These are phyloP conservation scores for Lasioglossum zephyrum DNA, from an alignment of 2,888 invertebrate genomes.

Conservation along the genomic window DNA sequence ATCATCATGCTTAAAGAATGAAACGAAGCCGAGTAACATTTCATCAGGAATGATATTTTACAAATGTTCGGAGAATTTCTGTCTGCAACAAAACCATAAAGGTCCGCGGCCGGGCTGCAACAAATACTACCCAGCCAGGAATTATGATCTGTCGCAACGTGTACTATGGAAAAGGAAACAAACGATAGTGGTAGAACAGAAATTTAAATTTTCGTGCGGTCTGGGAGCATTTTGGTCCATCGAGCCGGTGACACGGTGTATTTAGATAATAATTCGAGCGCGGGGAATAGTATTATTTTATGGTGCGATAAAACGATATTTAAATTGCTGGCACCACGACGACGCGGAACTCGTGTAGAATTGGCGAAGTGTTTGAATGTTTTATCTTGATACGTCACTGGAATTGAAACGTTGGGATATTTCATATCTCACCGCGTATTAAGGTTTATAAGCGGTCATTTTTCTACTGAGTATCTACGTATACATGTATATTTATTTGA, in stretches of 20 bases:
- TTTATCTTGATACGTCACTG: slow-evolving; percentile 31
- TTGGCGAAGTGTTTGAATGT: slow-evolving; percentile 33
- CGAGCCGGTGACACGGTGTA: slow-evolving; percentile 1
- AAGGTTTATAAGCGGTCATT: neutral
- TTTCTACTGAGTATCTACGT: neutral
- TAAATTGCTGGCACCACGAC: neutral
- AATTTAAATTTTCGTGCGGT: neutral
- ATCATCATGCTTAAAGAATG: neutral
- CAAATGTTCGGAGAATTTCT: neutral
- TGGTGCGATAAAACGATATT: slow-evolving; percentile 16
- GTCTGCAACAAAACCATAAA: neutral
- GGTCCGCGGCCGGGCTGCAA: neutral
- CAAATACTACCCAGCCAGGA: neutral
- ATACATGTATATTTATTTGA: neutral
- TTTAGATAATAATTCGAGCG: slow-evolving; percentile 29
- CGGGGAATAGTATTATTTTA: slow-evolving; percentile 22
- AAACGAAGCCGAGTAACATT: neutral
- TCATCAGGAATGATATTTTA: neutral
- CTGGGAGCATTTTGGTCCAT: neutral
- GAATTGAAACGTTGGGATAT: slow-evolving; percentile 27
- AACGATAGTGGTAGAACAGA: neutral
- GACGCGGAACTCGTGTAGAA: neutral
- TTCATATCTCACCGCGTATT: slow-evolving; percentile 16
- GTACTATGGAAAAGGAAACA: neutral
- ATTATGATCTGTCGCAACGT: neutral